Percentiles rank a stretch among this genome's conserved stretches.
These are phyloP conservation scores for Cheumatopsyche charites DNA, from an alignment of 1,140 invertebrate species.

Conservation along the genomic window DNA sequence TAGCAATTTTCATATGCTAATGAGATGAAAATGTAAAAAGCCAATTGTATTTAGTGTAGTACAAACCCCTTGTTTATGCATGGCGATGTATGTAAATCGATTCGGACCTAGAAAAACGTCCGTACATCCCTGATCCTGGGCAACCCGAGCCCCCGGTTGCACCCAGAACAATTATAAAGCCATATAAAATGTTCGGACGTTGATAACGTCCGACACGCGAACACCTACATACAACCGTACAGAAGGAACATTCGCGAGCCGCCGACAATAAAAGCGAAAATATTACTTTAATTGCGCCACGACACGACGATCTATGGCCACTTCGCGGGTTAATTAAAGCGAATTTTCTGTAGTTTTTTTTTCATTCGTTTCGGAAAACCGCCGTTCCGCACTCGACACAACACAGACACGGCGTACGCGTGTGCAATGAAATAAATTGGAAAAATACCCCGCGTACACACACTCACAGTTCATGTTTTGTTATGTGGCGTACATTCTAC, in stretches of 20 bases:
- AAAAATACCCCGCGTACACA: slow-evolving; percentile 25
- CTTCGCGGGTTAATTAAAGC: neutral
- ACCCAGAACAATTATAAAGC: slow-evolving; percentile 44
- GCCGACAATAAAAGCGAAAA: neutral
- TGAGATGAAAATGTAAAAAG: too few relatives aligned
- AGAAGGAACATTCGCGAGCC: neutral
- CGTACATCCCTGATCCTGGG: neutral
- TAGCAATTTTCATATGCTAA: too few relatives aligned
- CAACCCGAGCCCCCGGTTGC: neutral
- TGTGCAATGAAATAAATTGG: slow-evolving; percentile 21
- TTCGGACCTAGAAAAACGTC: too few relatives aligned
- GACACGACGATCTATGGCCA: neutral
- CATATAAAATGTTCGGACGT: slow-evolving; percentile 46
- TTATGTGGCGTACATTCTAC: slow-evolving; percentile 18
- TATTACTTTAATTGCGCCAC: neutral
- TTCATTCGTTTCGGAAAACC: neutral
- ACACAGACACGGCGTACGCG: neutral
- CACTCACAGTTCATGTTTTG: slow-evolving; percentile 29
- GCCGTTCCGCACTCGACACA: neutral
- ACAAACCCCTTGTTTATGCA: too few relatives aligned
- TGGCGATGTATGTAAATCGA: too few relatives aligned
- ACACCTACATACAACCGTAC: neutral
- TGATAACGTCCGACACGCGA: slow-evolving; percentile 45
- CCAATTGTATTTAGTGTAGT: too few relatives aligned
- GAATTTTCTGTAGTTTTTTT: neutral